phyloP scores from a whole-genome alignment of 2,888 invertebrate species.

The Eurytoma californica region DNA sequence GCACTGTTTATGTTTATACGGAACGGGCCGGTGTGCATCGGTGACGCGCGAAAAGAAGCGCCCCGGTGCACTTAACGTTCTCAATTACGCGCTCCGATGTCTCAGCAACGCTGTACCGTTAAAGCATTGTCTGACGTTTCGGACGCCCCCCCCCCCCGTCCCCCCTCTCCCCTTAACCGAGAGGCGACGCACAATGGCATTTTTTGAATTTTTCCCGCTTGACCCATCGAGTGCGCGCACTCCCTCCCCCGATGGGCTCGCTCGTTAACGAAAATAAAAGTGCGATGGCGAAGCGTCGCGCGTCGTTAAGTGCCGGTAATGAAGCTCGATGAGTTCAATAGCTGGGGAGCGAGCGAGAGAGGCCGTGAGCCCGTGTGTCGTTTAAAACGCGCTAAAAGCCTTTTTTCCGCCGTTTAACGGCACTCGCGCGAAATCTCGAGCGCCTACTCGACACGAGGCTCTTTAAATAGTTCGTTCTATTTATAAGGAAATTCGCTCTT shows the following conservation, averaged over 20 bases:
- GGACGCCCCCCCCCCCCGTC: constrained; percentile 9
- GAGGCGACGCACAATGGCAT: constrained; percentile 18
- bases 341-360: constrained; percentile 3
- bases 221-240: not conserved
- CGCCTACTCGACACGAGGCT: not conserved
- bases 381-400: not conserved
- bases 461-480: constrained; percentile 8
- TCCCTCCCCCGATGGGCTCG: not conserved
- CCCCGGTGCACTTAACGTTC: constrained; percentile 13
- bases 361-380: not conserved
- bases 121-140: constrained; percentile 38
- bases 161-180: too few species aligned
- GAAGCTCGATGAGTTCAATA: constrained; percentile 43
- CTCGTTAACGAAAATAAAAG: constrained; percentile 53
- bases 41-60: not conserved
- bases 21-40: not conserved
- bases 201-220: constrained; percentile 23
- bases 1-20: constrained; percentile 49
- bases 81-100: constrained; percentile 35
- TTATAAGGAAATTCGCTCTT: not conserved
- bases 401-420: constrained; percentile 22
- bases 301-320: constrained; percentile 33
- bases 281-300: not conserved
- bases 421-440: constrained; percentile 5
- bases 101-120: constrained; percentile 32